phyloP scores from a whole-genome alignment of 2,797 vertebrate species.

The Leptodactylus fallax region DNA sequence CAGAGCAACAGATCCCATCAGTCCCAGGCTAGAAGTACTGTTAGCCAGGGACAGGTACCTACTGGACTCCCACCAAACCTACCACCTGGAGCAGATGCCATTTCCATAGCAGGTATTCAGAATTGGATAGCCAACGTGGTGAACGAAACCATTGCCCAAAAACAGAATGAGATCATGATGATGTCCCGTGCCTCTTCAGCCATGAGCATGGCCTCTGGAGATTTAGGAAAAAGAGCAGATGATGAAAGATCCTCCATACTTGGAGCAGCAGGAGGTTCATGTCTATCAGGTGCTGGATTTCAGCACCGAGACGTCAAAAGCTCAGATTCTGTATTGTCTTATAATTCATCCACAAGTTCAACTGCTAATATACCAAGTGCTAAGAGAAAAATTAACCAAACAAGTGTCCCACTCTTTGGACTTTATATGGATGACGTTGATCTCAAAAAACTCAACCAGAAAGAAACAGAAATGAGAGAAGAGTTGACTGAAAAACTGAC shows the following conservation, averaged over 20 bases:
- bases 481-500: slow-evolving; percentile 90
- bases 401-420: slow-evolving; percentile 89
- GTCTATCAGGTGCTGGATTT: slow-evolving; percentile 71
- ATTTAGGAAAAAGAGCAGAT: slow-evolving; percentile 70
- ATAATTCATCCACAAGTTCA: not conserved
- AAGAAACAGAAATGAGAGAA: slow-evolving; percentile 87
- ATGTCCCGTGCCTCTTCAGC: slow-evolving; percentile 78
- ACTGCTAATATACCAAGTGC: slow-evolving; percentile 63
- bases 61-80: slow-evolving; percentile 76
- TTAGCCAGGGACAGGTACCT: slow-evolving; percentile 64
- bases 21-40: slow-evolving; percentile 76
- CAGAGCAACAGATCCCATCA: slow-evolving; percentile 80
- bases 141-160: slow-evolving; percentile 91
- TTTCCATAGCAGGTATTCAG: slow-evolving; percentile 91
- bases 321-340: slow-evolving; percentile 76
- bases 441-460: slow-evolving; percentile 84
- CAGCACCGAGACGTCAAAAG: slow-evolving; percentile 63
- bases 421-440: slow-evolving; percentile 92
- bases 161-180: slow-evolving; percentile 87
- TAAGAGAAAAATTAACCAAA: slow-evolving; percentile 73
- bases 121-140: slow-evolving; percentile 95
- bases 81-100: slow-evolving; percentile 82
- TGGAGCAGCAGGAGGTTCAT: slow-evolving; percentile 77
- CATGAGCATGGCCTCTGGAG: slow-evolving; percentile 68
- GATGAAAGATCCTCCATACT: slow-evolving; percentile 83